A percentile compares a stretch with the other conserved stretches of the same genome.
Conservation (phyloP, 2,113 vertebrate species). For the Salvelinus namaycush region DNA sequence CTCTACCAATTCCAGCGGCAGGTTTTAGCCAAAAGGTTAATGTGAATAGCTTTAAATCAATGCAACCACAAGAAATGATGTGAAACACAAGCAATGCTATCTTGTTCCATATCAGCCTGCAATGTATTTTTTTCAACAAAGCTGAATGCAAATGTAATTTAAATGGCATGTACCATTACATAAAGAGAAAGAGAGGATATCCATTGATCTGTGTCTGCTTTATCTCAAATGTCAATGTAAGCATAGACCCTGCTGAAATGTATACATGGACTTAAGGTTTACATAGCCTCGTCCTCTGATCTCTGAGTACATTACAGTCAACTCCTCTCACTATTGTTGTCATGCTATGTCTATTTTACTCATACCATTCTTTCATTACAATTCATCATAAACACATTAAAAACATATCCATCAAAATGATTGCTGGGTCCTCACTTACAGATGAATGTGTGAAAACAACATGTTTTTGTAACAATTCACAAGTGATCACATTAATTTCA, state of each 20-base stretch:
- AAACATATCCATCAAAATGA: constrained; percentile 65
- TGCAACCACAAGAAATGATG: constrained; percentile 35
- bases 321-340: too few species aligned
- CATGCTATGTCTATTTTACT: constrained; percentile 42
- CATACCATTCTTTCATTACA: too few species aligned
- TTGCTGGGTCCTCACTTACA: too few species aligned
- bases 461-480: too few species aligned
- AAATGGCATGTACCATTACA: too few species aligned
- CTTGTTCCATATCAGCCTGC: background rate
- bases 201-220: background rate
- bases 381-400: constrained; percentile 33
- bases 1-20: constrained; percentile 38
- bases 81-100: constrained; percentile 51
- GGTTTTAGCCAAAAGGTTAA: constrained; percentile 57
- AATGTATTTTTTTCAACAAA: background rate
- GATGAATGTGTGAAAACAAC: too few species aligned
- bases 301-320: constrained; percentile 28
- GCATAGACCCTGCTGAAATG: too few species aligned
- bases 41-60: constrained; percentile 47
- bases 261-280: constrained; percentile 72
- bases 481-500: too few species aligned
- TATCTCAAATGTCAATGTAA: background rate
- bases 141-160: too few species aligned
- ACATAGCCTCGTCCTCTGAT: too few species aligned
- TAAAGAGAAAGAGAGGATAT: background rate